Base-by-base conservation (phyloP, 2,797 vertebrate genomes). In the Craterocephalus amniculus region DNA sequence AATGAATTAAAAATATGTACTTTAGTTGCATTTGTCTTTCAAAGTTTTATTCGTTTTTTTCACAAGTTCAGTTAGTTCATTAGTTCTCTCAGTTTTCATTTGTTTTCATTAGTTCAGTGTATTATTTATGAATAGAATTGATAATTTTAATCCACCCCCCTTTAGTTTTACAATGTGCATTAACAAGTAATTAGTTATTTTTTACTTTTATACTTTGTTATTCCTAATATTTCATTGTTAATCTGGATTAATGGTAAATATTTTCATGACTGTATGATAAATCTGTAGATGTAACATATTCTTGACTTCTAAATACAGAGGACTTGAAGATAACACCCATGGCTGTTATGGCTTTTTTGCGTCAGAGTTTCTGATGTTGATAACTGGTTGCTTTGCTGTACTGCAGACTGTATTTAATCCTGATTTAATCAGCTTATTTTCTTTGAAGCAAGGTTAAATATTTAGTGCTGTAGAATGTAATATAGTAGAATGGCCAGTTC, bases 41-140 rank as follows among this genome's bases (percentile, higher is more conserved):
- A 69, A 14, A 64, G 26, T 56, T 22, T n/a, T 62, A n/a, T n/a
- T n/a, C n/a, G n/a, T n/a, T n/a, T n/a, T n/a, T n/a, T n/a, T n/a
- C n/a, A n/a, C n/a, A n/a, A n/a, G n/a, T n/a, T n/a, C n/a, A n/a
- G n/a, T n/a, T n/a, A n/a, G n/a, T n/a, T n/a, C n/a, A n/a, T n/a
- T n/a, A n/a, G n/a, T n/a, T n/a, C n/a, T n/a, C n/a, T n/a, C n/a
- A n/a, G n/a, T n/a, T n/a, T n/a, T n/a, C n/a, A n/a, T n/a, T n/a
- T n/a, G n/a, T n/a, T n/a, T n/a, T n/a, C n/a, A n/a, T n/a, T n/a
- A n/a, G n/a, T n/a, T n/a, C n/a, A n/a, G n/a, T n/a, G n/a, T n/a
- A n/a, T 34, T 70, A 63, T 76, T 74, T 63, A 59, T 76, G 2
- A 64, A 36, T 35, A 6, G 27, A 62, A 65, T 68, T 56, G 64